These are phyloP conservation scores for Aspidoscelis tigris DNA, from an alignment of 2,113 vertebrate genomes.

Conservation along the genomic window DNA sequence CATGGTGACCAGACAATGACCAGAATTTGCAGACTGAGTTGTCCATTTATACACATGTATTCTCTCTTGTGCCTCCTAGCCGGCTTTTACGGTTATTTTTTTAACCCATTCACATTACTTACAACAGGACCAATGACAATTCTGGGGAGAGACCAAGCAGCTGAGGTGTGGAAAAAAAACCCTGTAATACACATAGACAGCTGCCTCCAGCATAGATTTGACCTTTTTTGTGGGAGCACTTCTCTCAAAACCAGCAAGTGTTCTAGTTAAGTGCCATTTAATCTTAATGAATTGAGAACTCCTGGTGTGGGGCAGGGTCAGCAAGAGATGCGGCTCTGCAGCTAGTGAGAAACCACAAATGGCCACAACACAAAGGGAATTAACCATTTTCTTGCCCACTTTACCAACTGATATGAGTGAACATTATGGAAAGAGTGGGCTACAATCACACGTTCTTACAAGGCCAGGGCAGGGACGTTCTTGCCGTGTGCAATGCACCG, in stretches of 20 bases:
- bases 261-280: slow-evolving; percentile 34
- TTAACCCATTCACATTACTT: background rate
- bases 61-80: too few relatives aligned
- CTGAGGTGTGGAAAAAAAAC: background rate
- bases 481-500: too few relatives aligned
- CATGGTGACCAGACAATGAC: background rate
- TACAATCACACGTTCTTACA: too few relatives aligned
- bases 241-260: slow-evolving; percentile 20
- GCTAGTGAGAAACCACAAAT: slow-evolving; percentile 38
- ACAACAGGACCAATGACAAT: background rate
- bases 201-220: background rate
- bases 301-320: slow-evolving; percentile 34
- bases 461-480: too few relatives aligned
- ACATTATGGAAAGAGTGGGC: slow-evolving; percentile 19
- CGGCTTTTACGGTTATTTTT: background rate
- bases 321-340: slow-evolving; percentile 21
- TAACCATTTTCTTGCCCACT: slow-evolving; percentile 47
- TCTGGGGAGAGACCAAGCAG: background rate
- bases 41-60: background rate
- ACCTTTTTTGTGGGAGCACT: slow-evolving; percentile 28
- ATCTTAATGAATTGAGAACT: slow-evolving; percentile 9
- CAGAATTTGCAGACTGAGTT: background rate
- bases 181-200: background rate
- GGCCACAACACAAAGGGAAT: slow-evolving; percentile 44
- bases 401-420: slow-evolving; percentile 61